Evolutionary conservation across 2,797 vertebrate species (phyloP).

Genomic region (Strix occidentalis): DNA sequence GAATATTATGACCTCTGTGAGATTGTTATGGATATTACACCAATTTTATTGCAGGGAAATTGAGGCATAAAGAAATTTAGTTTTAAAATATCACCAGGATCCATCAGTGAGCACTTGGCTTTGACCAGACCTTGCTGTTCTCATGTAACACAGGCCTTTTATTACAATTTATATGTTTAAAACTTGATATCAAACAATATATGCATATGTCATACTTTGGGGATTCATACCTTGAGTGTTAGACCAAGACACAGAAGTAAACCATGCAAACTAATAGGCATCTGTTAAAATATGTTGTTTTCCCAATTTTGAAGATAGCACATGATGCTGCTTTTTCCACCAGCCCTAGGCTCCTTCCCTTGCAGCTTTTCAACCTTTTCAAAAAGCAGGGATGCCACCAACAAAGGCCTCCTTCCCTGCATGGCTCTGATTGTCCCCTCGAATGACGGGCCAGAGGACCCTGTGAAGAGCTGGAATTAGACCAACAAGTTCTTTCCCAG

Average conservation of each 20-base stretch:
- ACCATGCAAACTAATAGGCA: rapidly evolving
- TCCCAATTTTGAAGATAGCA: background rate
- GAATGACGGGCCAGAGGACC: background rate
- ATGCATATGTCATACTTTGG: background rate
- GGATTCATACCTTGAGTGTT: background rate
- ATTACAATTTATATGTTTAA: background rate
- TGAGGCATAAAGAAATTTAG: background rate
- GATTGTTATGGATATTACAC: background rate
- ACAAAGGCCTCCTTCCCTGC: rapidly evolving
- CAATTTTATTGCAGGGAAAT: background rate
- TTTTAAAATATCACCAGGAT: background rate
- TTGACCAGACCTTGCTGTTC: background rate
- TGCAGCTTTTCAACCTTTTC: background rate
- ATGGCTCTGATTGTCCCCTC: background rate
- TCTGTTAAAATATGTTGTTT: background rate
- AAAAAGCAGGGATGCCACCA: background rate
- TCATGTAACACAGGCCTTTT: background rate
- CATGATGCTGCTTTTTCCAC: background rate
- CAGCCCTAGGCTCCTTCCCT: background rate
- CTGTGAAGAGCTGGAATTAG: background rate
- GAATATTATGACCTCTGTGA: background rate
- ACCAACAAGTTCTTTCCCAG: background rate
- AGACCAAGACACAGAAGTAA: background rate
- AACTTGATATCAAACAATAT: background rate
- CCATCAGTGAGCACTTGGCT: background rate